A percentile compares a stretch with the other conserved stretches of the same genome.
These are phyloP conservation scores for Trichogramma dendrolimi DNA, from an alignment of 2,888 invertebrate genomes.

Conservation along the genomic window DNA sequence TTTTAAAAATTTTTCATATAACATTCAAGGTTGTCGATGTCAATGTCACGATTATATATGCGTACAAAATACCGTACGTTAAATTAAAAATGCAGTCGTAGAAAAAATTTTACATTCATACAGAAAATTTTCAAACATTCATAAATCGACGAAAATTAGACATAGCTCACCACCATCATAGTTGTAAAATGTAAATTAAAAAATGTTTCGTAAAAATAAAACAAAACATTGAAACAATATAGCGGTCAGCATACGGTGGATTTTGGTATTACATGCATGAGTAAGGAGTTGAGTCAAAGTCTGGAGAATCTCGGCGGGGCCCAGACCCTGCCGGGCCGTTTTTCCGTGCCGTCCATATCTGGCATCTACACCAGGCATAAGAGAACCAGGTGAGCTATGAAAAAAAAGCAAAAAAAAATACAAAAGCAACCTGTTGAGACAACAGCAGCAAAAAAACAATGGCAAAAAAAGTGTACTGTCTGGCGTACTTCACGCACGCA, in stretches of 20 bases:
- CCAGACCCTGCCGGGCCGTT: conserved; percentile 65
- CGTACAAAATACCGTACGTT: too few relatives aligned
- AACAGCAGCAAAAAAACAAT: background rate
- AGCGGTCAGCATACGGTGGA: conserved; percentile 54
- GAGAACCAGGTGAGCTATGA: conserved; percentile 68
- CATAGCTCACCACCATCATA: background rate
- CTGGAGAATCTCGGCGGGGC: conserved; percentile 61
- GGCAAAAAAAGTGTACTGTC: background rate
- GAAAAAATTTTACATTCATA: too few relatives aligned
- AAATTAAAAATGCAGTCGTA: too few relatives aligned
- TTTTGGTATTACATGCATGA: conserved; percentile 54
- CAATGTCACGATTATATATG: too few relatives aligned
- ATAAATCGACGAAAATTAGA: too few relatives aligned
- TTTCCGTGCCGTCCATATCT: conserved; percentile 62
- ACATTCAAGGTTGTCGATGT: too few relatives aligned
- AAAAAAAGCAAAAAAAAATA: conserved; percentile 15
- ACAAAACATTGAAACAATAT: conserved; percentile 41
- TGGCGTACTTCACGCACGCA: too few relatives aligned
- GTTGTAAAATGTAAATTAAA: background rate
- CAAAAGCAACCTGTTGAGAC: background rate
- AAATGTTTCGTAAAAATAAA: background rate
- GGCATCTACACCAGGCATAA: conserved; percentile 79
- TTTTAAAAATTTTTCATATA: too few relatives aligned
- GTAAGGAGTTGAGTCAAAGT: conserved; percentile 56
- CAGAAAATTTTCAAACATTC: too few relatives aligned